These are phyloP conservation scores for Eolophus roseicapilla DNA, from an alignment of 2,113 vertebrate genomes.

Conservation along the genomic window DNA sequence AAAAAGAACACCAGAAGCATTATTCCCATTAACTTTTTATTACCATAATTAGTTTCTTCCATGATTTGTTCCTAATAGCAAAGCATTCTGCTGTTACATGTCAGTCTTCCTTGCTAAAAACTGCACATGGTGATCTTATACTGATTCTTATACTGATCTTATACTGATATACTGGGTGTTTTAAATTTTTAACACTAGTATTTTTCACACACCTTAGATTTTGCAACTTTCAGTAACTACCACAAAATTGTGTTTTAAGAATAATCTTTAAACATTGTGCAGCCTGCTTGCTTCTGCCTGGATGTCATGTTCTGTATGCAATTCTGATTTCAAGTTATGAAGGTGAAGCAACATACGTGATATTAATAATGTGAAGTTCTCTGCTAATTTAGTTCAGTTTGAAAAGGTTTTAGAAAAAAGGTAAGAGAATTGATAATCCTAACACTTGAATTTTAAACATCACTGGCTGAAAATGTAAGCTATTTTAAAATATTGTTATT, in stretches of 20 bases:
- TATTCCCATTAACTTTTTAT: constrained; percentile 34
- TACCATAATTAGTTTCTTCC: not conserved
- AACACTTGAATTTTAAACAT: not conserved
- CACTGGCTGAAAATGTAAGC: constrained; percentile 20
- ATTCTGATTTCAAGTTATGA: not conserved
- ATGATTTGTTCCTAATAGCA: not conserved
- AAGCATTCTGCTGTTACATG: not conserved
- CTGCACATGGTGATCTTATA: not conserved
- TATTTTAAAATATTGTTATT: constrained; percentile 37
- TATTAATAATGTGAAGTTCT: not conserved
- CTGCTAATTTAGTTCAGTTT: not conserved
- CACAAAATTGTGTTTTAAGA: not conserved
- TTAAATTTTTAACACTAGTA: not conserved
- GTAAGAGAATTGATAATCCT: not conserved
- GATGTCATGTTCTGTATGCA: accelerated
- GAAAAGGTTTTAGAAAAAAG: not conserved
- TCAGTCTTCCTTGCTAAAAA: not conserved
- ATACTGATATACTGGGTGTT: not conserved
- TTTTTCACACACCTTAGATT: not conserved
- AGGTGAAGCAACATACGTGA: not conserved
- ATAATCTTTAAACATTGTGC: not conserved
- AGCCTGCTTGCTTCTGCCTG: not conserved
- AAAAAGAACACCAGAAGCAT: not conserved
- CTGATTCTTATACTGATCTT: not conserved
- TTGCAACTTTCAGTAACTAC: not conserved